Conservation (phyloP, 2,888 invertebrate species). For the Sminthurinus aureus region DNA sequence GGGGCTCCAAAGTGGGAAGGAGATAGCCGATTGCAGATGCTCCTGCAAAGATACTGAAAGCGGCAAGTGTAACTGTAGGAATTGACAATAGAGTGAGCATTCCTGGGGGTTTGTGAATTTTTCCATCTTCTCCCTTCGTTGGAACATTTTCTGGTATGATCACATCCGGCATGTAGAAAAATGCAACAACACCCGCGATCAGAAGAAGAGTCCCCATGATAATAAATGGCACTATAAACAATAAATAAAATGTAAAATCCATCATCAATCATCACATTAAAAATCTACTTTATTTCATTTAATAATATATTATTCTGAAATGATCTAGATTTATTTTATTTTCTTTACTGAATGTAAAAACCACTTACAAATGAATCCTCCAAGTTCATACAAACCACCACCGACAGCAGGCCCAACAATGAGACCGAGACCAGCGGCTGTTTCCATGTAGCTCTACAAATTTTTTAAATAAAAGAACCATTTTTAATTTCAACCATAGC, state of each 20-base stretch:
- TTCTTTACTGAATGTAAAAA: no score
- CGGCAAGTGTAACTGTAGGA: conserved; percentile 76
- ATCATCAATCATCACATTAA: no score
- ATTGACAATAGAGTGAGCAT: conserved; percentile 73
- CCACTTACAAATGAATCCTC: conserved; percentile 61
- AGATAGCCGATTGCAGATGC: conserved; percentile 87
- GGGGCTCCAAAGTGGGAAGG: conserved; percentile 87
- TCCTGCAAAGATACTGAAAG: conserved; percentile 76
- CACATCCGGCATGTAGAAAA: conserved; percentile 65
- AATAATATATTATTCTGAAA: no score
- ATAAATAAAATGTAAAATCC: no score
- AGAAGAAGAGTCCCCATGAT: conserved; percentile 63
- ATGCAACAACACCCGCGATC: conserved; percentile 61
- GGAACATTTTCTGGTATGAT: conserved; percentile 40
- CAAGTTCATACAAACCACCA: conserved; percentile 62
- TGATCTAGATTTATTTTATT: no score
- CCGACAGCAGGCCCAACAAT: conserved; percentile 64
- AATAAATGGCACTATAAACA: conserved; percentile 62
- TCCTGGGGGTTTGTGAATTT: conserved; percentile 60
- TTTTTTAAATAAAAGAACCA: no score
- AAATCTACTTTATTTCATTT: no score
- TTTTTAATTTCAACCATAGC: no score
- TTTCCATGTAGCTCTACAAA: conserved; percentile 61
- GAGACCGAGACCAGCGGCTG: conserved; percentile 63
- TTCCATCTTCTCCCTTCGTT: conserved; percentile 39